Evolutionary conservation across 1,140 invertebrate species (phyloP).

Genomic region (Theocolax elegans): DNA sequence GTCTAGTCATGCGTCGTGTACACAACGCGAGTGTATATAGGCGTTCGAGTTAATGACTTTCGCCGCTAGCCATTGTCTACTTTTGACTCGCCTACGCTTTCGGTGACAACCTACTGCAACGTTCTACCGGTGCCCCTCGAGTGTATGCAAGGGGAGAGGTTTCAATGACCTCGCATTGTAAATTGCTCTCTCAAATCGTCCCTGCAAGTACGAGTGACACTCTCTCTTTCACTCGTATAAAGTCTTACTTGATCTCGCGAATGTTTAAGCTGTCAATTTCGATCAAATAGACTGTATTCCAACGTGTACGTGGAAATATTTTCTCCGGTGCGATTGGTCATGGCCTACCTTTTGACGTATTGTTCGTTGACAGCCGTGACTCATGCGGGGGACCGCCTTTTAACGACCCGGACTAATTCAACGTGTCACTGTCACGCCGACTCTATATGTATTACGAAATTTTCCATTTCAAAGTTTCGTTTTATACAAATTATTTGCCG

Average conservation of each 20-base stretch:
- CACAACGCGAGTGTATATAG: neutral
- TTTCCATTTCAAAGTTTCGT: too few relatives aligned
- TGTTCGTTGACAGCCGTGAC: conserved; percentile 18
- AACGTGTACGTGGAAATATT: conserved; percentile 22
- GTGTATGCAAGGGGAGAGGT: conserved; percentile 41
- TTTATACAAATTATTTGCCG: too few relatives aligned
- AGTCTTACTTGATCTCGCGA: too few relatives aligned
- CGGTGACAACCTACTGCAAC: conserved; percentile 1
- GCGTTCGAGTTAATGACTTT: conserved; percentile 28
- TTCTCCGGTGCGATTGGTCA: conserved; percentile 25
- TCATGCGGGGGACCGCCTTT: conserved; percentile 8
- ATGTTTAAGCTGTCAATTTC: too few relatives aligned
- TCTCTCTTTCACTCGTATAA: neutral
- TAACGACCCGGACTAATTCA: conserved; percentile 19
- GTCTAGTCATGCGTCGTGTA: conserved; percentile 30
- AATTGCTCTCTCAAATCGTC: conserved; percentile 49
- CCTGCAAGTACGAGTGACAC: conserved; percentile 1
- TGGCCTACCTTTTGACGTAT: conserved; percentile 24
- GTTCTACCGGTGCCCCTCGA: too few relatives aligned
- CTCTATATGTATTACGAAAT: too few relatives aligned
- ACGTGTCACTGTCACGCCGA: too few relatives aligned
- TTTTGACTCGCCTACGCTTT: conserved; percentile 45
- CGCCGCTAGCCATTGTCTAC: conserved; percentile 48
- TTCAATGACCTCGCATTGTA: conserved; percentile 50
- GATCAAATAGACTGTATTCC: neutral